Evolutionary conservation across 2,888 invertebrate species (phyloP).

Genomic region (Achlya flavicornis): DNA sequence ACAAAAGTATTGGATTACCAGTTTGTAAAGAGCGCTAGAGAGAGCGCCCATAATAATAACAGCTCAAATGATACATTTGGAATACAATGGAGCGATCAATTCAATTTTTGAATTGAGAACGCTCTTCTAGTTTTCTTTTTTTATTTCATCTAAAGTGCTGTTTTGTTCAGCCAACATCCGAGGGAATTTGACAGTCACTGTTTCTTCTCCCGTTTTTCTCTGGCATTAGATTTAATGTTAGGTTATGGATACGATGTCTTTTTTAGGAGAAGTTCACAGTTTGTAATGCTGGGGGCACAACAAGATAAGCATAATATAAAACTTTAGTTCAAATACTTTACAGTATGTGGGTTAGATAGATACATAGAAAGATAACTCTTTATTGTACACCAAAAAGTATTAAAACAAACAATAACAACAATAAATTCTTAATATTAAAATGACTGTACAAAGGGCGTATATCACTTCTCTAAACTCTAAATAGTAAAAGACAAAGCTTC

Average conservation of each 20-base stretch:
- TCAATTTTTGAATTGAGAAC: constrained; percentile 84
- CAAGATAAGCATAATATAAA: background rate
- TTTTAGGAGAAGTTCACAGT: constrained; percentile 36
- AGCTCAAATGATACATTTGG: constrained; percentile 84
- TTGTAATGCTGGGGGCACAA: constrained; percentile 9
- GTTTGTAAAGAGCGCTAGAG: constrained; percentile 74
- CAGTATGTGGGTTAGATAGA: too few relatives aligned
- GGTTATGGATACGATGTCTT: constrained; percentile 56
- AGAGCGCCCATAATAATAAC: constrained; percentile 79
- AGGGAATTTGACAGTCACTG: constrained; percentile 82
- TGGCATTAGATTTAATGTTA: constrained; percentile 64
- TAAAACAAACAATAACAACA: too few relatives aligned
- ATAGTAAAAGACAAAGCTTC: too few relatives aligned
- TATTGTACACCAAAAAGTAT: too few relatives aligned
- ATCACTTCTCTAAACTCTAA: background rate
- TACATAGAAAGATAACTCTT: too few relatives aligned
- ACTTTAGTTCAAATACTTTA: too few relatives aligned
- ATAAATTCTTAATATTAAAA: too few relatives aligned
- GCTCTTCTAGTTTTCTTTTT: constrained; percentile 79
- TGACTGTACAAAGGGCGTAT: too few relatives aligned
- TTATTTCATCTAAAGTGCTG: constrained; percentile 81
- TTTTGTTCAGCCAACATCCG: constrained; percentile 82
- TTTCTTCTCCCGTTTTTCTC: constrained; percentile 77
- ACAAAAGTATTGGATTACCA: constrained; percentile 84
- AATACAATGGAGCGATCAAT: constrained; percentile 84